A percentile compares a stretch with the other conserved stretches of the same genome.
These are phyloP conservation scores for Neosilurus mollespiculum DNA, from an alignment of 2,797 vertebrate species.

Conservation along the genomic window DNA sequence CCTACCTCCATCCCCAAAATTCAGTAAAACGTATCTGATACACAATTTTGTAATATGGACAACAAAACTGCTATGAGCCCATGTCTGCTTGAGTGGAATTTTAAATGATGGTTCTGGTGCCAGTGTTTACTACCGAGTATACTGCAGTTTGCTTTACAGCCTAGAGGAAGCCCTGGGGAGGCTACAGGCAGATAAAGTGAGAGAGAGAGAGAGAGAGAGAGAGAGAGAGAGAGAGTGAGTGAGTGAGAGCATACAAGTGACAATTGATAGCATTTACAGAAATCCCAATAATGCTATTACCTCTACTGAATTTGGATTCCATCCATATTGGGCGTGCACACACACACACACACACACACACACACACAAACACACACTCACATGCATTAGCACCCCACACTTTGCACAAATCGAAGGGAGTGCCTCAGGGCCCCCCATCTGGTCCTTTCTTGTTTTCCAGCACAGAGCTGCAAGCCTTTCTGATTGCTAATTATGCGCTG, in stretches of 20 bases:
- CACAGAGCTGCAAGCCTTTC: constrained; percentile 59
- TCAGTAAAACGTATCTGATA: not conserved
- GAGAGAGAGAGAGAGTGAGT: not conserved
- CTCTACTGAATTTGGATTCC: constrained; percentile 48
- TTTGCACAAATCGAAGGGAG: constrained; percentile 53
- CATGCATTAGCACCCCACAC: constrained; percentile 42
- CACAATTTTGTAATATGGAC: not conserved
- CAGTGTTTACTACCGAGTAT: constrained; percentile 42
- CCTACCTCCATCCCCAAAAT: not conserved
- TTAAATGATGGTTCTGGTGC: constrained; percentile 38
- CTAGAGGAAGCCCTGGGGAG: constrained; percentile 50
- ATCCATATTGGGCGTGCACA: constrained; percentile 32
- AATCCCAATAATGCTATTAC: constrained; percentile 53
- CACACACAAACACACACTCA: not conserved
- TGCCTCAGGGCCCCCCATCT: constrained; percentile 62
- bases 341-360: not conserved
- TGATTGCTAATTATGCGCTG: constrained; percentile 73
- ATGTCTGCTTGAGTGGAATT: constrained; percentile 4
- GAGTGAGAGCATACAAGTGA: constrained; percentile 6
- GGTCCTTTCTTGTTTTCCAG: constrained; percentile 60
- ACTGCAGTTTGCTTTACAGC: constrained; percentile 58
- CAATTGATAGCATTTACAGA: constrained; percentile 54
- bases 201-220: constrained; percentile 10
- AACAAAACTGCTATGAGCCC: not conserved
- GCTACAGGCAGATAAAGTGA: constrained; percentile 29